These are phyloP conservation scores for Enteromius trimaculatus DNA, from an alignment of 2,797 vertebrate genomes.

Conservation along the genomic window DNA sequence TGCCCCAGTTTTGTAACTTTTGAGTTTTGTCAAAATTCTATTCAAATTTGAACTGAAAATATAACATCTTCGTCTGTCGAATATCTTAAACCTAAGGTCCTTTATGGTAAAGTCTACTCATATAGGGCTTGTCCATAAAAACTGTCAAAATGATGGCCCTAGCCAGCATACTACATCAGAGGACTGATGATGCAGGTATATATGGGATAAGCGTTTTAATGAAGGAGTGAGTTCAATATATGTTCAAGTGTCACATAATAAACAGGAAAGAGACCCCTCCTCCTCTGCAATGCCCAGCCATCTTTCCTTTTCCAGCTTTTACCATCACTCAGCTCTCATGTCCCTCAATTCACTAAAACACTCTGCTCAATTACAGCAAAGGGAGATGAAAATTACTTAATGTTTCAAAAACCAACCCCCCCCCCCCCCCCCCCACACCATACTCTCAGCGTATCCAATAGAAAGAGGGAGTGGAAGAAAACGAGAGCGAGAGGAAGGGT, in stretches of 20 bases:
- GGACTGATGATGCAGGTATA: not conserved
- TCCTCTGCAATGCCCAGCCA: conserved; percentile 37
- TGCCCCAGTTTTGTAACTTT: not conserved
- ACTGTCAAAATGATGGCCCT: not conserved
- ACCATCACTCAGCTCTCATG: conserved; percentile 57
- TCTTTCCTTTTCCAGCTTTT: conserved; percentile 50
- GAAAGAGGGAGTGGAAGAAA: conserved; percentile 49
- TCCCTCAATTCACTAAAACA: conserved; percentile 78
- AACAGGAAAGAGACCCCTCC: conserved; percentile 53
- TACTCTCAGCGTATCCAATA: conserved; percentile 61
- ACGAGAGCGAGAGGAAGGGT: conserved; percentile 48
- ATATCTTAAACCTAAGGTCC: not conserved
- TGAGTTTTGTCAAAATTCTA: not conserved
- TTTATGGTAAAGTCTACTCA: not conserved
- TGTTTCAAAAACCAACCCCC: conserved; percentile 63
- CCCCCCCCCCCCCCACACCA: conserved; percentile 48
- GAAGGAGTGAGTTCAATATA: conserved; percentile 25
- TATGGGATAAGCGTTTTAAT: not conserved
- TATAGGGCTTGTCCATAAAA: not conserved
- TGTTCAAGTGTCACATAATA: conserved; percentile 59
- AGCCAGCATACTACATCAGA: not conserved
- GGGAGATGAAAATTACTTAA: conserved; percentile 71
- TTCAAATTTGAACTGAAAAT: not conserved
- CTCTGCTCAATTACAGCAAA: conserved; percentile 73
- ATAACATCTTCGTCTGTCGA: not conserved